Evolutionary conservation across 2,113 vertebrate species (phyloP).

Genomic region (Tympanuchus pallidicinctus): DNA sequence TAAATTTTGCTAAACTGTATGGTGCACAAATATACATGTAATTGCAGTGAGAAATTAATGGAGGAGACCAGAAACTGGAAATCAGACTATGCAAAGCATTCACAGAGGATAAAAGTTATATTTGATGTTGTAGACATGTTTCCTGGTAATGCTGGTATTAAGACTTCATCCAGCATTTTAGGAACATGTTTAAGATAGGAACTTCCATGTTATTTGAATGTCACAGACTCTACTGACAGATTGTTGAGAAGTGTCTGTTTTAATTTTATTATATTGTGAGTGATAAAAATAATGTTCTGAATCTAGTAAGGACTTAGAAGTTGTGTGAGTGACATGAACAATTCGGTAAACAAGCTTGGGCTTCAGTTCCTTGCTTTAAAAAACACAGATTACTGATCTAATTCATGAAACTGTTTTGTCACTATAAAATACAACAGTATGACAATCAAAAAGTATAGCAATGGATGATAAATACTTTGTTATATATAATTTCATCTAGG

Average conservation of each 20-base stretch:
- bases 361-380: background rate
- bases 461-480: background rate
- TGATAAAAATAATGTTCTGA: background rate
- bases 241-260: background rate
- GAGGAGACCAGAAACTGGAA: background rate
- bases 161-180: background rate
- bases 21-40: background rate
- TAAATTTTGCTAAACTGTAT: background rate
- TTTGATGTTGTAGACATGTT: conserved; percentile 18
- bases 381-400: background rate
- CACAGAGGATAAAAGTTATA: background rate
- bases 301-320: background rate
- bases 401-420: background rate
- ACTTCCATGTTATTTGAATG: background rate
- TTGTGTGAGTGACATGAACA: background rate
- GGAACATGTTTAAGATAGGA: background rate
- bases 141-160: background rate
- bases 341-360: background rate
- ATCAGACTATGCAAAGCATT: background rate
- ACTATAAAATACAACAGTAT: background rate
- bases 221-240: background rate
- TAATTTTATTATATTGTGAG: background rate
- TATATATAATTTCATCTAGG: background rate
- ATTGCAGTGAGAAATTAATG: conserved; percentile 8
- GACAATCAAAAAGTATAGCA: background rate